Conservation (phyloP, 2,797 vertebrate genomes). For the Gymnothorax reevesii region DNA sequence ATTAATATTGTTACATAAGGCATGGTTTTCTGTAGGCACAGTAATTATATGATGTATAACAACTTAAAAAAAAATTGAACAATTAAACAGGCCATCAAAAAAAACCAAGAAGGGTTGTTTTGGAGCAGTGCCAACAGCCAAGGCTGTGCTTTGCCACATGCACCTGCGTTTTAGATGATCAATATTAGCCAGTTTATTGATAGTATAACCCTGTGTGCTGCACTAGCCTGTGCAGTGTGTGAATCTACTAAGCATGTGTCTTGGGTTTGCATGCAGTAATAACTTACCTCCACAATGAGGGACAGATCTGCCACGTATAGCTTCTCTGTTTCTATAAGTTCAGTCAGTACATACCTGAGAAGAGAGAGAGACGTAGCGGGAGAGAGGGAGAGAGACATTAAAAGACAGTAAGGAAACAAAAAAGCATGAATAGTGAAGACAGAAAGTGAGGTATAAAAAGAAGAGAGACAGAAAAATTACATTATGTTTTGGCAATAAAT, state of each 20-base stretch:
- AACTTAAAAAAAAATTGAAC: neutral
- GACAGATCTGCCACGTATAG: slow-evolving; percentile 88
- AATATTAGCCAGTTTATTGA: neutral
- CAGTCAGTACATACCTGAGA: slow-evolving; percentile 83
- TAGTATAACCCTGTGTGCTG: neutral
- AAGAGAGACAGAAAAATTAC: neutral
- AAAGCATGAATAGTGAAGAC: neutral
- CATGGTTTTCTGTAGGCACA: neutral
- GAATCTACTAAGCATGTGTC: neutral
- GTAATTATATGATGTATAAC: neutral
- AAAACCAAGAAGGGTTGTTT: slow-evolving; percentile 1
- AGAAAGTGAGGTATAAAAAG: neutral
- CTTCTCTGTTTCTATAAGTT: slow-evolving; percentile 87
- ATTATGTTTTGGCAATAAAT: neutral
- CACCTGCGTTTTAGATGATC: neutral
- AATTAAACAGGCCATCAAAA: neutral
- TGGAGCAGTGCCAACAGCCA: neutral
- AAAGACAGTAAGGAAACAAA: neutral
- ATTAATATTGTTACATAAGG: neutral
- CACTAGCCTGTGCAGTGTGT: neutral
- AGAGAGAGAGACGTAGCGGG: neutral
- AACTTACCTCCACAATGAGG: slow-evolving; percentile 83
- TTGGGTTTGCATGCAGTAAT: neutral
- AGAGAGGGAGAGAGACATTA: neutral
- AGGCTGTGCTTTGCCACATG: neutral